Base-by-base conservation (phyloP, 2,113 vertebrate genomes). In the Cygnus buccinator region DNA sequence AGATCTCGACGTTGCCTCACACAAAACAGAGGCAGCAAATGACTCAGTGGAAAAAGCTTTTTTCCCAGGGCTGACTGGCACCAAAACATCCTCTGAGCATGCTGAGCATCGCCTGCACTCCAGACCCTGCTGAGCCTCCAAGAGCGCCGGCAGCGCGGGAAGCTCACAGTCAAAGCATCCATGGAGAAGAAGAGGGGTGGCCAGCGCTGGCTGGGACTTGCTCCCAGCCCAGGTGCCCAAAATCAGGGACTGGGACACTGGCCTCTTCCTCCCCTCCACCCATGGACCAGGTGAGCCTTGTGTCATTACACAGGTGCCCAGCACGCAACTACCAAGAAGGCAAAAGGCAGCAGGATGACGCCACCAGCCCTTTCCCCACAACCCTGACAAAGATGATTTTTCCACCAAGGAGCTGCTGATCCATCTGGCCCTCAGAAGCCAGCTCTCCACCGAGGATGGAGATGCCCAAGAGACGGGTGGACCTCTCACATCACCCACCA, bases 101-200 rank as follows among this genome's bases (percentile, higher is more conserved):
- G 0, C 44, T 65, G 83, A 3, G 6, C 48, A 9, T 14, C 0
- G 1, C 31, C 37, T 1, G 0, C 5, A 37, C 71, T 79, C 52
- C 84, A 65, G 58, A 19, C 90, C 48, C 61, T 31, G 62, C 62
- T 18, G 8, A 28, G 28, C 26, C 39, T 41, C 62, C 62, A 41
- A 26, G 26, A 41, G 13, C 23, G 50, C 50, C 23, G 23, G 50
- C 11, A 25, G 50, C 23, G 7, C 22, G 50, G 50, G 50, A 52
- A 61, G 26, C 0, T 0, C 16, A 11, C 0, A 0, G n/a, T 5
- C 41, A n/a, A 43, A 39, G 67, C 0, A 1, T 41, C 26, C 35
- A 13, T 0, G 1, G 57, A 63, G 50, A 59, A 11, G 43, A 62
- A 43, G 48, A 71, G 33, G 31, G 22, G 26, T 1, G 8, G 31